Evolutionary conservation across 2,888 invertebrate genomes (phyloP).

Genomic region (Patella depressa): DNA sequence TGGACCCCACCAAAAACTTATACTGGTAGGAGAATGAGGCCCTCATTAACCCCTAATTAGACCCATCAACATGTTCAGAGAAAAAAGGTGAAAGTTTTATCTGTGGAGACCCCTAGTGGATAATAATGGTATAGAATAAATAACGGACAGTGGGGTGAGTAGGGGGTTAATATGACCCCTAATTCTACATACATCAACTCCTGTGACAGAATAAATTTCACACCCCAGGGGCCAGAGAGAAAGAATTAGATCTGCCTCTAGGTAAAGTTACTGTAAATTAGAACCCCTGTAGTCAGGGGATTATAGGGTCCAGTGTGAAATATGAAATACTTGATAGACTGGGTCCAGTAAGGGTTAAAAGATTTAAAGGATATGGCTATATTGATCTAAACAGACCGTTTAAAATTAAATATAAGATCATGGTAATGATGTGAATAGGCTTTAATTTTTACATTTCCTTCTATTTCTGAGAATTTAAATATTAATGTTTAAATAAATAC

Average conservation of each 20-base stretch:
- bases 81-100: slow-evolving; percentile 16
- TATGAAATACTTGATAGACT: not conserved
- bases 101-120: not conserved
- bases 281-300: not conserved
- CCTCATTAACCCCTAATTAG: not conserved
- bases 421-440: no score
- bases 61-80: not conserved
- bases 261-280: not conserved
- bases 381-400: no score
- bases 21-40: not conserved
- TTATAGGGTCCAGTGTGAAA: not conserved
- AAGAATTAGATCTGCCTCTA: not conserved
- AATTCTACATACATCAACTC: no score
- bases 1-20: no score
- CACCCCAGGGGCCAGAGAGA: no score
- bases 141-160: not conserved
- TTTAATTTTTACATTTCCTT: no score
- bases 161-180: not conserved
- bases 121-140: slow-evolving; percentile 4
- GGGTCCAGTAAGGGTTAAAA: not conserved
- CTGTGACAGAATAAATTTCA: no score
- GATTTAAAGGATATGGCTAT: not conserved
- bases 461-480: no score
- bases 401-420: no score
- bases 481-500: no score